These are phyloP conservation scores for Yponomeuta evonymella DNA, from an alignment of 2,888 invertebrate genomes.

Conservation along the genomic window DNA sequence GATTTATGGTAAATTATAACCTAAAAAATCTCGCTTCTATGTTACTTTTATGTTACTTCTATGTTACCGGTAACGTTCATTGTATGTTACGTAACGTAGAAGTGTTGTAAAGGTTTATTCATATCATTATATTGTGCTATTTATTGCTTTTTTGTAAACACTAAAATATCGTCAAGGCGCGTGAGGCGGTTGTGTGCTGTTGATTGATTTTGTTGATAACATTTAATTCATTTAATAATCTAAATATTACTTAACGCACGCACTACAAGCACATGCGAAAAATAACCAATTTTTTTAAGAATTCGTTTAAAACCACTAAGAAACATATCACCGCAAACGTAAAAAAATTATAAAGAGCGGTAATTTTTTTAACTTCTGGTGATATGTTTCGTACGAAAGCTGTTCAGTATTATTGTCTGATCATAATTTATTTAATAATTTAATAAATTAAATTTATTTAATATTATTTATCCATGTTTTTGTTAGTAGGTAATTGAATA, in stretches of 20 bases:
- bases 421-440: no score
- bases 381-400: no score
- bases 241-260: no score
- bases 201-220: no score
- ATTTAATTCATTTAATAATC: no score
- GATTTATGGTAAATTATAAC: slow-evolving; percentile 7
- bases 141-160: slow-evolving; percentile 9
- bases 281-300: slow-evolving; percentile 12
- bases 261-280: background rate
- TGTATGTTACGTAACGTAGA: slow-evolving; percentile 7
- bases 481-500: background rate
- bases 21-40: slow-evolving; percentile 1
- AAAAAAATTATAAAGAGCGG: background rate
- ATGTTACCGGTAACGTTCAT: no score
- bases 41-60: no score
- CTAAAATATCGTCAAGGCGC: slow-evolving; percentile 9
- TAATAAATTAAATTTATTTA: slow-evolving; percentile 4
- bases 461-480: slow-evolving; percentile 4
- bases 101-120: slow-evolving; percentile 2
- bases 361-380: no score
- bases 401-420: slow-evolving; percentile 6
- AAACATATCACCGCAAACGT: slow-evolving; percentile 5
- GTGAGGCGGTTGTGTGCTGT: no score
- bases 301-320: slow-evolving; percentile 10
- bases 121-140: background rate